Base-by-base conservation (phyloP, 2,888 invertebrate species). In the Drosophila tanythrix region DNA sequence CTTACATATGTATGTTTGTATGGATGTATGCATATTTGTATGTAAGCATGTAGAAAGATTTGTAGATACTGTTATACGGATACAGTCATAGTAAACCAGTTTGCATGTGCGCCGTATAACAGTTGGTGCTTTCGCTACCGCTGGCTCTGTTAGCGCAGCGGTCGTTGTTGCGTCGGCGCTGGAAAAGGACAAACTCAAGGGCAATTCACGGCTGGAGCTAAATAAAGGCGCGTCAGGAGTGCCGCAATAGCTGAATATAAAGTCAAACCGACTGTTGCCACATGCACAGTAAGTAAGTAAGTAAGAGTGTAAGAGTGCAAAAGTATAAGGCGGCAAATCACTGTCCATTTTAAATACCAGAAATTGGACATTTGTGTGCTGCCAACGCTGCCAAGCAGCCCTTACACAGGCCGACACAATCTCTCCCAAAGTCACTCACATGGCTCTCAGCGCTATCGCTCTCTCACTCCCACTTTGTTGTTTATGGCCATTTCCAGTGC, bases 181-280 rank as follows among this genome's bases (percentile, higher is more conserved):
- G 35, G 74, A 79, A 87, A 87, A 89, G 86, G 90, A 88, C 90
- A 89, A 87, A 85, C 86, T 88, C 88, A 87, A 87, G 86, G 86
- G 90, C 86, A 87, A 79, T 79, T 67, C 71, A 73, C 68, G 55
- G 59, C 58, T 60, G 58, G 50, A 51, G 58, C 64, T 63, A 56
- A 68, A 74, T 65, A 75, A 64, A 71, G 57, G 65, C 62, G 58
- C 62, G 67, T 66, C 74, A 61, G 55, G 38, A 69, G 74, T 38
- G 70, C 62, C 15, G 21, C 27, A 60, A 46, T 52, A 29, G 50
- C n/a, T 61, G 60, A 51, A 55, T 70, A 51, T 58, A 29, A 67
- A 63, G 53, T 50, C 38, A 21, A 50, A 51, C 40, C 21, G 31
- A 64, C 52, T 36, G 53, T 31, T 25, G 21, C 25, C 15, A 46